These are phyloP conservation scores for Scelioninae gen. 2 DNA, from an alignment of 2,888 invertebrate species.

Conservation along the genomic window DNA sequence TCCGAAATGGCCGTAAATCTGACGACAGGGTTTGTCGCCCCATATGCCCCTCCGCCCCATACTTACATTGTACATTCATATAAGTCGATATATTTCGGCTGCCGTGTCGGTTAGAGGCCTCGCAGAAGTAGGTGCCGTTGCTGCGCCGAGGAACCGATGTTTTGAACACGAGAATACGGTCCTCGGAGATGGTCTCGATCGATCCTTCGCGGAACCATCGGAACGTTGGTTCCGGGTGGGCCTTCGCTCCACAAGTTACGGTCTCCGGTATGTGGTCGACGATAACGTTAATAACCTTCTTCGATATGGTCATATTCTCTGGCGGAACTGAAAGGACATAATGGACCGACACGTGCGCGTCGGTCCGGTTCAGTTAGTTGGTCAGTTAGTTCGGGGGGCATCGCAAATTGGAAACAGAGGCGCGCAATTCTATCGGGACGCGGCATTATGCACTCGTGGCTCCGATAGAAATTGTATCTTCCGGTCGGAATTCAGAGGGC, in stretches of 20 bases:
- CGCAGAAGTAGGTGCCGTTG: slow-evolving; percentile 87
- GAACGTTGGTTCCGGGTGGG: slow-evolving; percentile 84
- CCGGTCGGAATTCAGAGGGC: not conserved
- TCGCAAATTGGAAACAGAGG: slow-evolving; percentile 25
- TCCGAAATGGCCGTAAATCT: slow-evolving; percentile 38
- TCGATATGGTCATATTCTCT: slow-evolving; percentile 87
- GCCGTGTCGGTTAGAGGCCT: slow-evolving; percentile 88
- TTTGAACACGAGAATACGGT: slow-evolving; percentile 79
- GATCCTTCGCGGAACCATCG: slow-evolving; percentile 82
- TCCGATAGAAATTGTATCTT: slow-evolving; percentile 10
- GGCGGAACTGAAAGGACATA: slow-evolving; percentile 81
- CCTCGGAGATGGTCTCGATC: slow-evolving; percentile 75
- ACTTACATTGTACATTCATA: slow-evolving; percentile 91
- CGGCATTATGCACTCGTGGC: slow-evolving; percentile 21
- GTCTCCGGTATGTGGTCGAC: slow-evolving; percentile 78
- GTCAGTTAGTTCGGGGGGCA: slow-evolving; percentile 6
- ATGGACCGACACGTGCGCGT: slow-evolving; percentile 8
- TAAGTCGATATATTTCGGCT: slow-evolving; percentile 81
- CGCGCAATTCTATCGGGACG: slow-evolving; percentile 1
- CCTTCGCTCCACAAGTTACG: slow-evolving; percentile 79
- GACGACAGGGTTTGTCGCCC: slow-evolving; percentile 9
- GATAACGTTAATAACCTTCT: slow-evolving; percentile 76
- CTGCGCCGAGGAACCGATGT: slow-evolving; percentile 83
- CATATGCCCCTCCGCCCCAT: slow-evolving; percentile 7
- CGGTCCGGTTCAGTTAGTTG: slow-evolving; percentile 26